These are phyloP conservation scores for Lepus townsendii DNA, from an alignment of 2,797 vertebrate genomes.

Conservation along the genomic window DNA sequence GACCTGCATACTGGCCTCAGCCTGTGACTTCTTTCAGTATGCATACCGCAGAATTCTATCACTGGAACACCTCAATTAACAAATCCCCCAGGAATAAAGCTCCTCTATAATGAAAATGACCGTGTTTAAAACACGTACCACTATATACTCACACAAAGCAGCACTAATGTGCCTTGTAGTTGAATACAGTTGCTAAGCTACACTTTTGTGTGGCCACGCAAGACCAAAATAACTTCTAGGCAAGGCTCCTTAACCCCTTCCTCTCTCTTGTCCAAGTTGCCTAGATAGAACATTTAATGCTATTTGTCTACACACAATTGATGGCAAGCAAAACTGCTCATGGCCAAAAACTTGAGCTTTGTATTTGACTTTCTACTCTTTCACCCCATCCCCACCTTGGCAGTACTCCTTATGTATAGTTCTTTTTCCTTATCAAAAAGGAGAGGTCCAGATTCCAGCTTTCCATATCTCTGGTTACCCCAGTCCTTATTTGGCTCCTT, in stretches of 20 bases:
- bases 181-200: slow-evolving; percentile 75
- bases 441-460: slow-evolving; percentile 6
- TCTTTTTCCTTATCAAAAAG: slow-evolving; percentile 20
- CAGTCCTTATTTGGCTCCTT: slow-evolving; percentile 31
- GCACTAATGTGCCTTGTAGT: slow-evolving; percentile 15
- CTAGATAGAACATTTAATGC: slow-evolving; percentile 56
- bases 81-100: slow-evolving; percentile 58
- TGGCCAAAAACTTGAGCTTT: not conserved
- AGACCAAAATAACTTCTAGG: slow-evolving; percentile 70
- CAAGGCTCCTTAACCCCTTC: slow-evolving; percentile 39
- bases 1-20: not conserved
- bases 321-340: slow-evolving; percentile 33
- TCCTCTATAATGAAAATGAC: slow-evolving; percentile 43
- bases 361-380: slow-evolving; percentile 16
- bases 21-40: slow-evolving; percentile 49
- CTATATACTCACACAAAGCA: slow-evolving; percentile 64
- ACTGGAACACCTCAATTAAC: slow-evolving; percentile 51
- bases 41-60: slow-evolving; percentile 55
- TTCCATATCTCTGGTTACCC: not conserved
- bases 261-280: slow-evolving; percentile 8
- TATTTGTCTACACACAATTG: slow-evolving; percentile 36
- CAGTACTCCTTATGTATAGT: not conserved
- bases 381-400: not conserved
- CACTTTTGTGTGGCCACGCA: slow-evolving; percentile 61
- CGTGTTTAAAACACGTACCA: slow-evolving; percentile 66